phyloP scores from a whole-genome alignment of 2,797 vertebrate genomes.

The Pyrocephalus nanus region DNA sequence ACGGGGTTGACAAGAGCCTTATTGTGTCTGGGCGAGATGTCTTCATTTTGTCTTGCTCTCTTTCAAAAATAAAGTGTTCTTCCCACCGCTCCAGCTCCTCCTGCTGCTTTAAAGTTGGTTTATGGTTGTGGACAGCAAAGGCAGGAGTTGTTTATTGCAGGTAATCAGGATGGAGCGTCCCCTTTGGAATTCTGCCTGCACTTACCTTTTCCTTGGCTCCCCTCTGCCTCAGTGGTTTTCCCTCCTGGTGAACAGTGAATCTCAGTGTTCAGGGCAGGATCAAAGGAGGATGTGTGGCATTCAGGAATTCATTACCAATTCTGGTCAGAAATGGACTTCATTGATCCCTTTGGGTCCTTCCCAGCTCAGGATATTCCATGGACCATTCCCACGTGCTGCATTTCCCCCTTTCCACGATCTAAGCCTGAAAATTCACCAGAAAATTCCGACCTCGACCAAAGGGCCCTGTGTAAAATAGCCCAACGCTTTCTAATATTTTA shows the following conservation, averaged over 20 bases:
- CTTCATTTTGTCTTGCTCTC: conserved; percentile 38
- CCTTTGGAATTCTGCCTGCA: neutral
- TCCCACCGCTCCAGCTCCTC: neutral
- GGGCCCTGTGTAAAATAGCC: neutral
- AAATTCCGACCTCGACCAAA: neutral
- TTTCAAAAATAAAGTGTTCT: conserved; percentile 4
- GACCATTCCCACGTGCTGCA: accelerated
- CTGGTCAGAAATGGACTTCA: neutral
- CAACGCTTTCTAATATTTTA: neutral
- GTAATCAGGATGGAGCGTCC: neutral
- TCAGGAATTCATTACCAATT: neutral
- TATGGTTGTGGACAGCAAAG: neutral
- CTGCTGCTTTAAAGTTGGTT: neutral
- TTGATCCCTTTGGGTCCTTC: neutral
- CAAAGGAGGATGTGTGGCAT: neutral
- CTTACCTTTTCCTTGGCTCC: neutral
- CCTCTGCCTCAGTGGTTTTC: neutral
- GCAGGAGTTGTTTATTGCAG: neutral
- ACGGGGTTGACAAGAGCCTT: conserved; percentile 44
- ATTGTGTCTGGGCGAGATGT: conserved; percentile 48
- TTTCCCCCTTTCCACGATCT: neutral
- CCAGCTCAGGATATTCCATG: neutral
- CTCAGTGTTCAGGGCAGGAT: neutral
- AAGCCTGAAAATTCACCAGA: neutral
- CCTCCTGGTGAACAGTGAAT: neutral